A percentile compares a stretch with the other conserved stretches of the same genome.
phyloP scores from a whole-genome alignment of 2,113 vertebrate species.

The Felis chaus region DNA sequence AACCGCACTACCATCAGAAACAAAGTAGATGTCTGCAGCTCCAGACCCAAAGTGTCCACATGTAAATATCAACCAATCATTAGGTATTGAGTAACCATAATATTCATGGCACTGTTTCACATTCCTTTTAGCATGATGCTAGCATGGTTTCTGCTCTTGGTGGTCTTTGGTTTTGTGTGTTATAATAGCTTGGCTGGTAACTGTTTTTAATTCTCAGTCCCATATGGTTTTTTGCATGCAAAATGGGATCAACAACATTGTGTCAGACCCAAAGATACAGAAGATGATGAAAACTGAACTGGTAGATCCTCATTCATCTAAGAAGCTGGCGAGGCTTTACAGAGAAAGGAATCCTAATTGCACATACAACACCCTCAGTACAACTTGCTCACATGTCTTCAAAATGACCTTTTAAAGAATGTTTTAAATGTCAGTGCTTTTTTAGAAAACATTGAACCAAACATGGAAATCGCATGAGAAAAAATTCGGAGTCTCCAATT shows the following conservation, averaged over 20 bases:
- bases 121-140: conserved; percentile 59
- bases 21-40: conserved; percentile 12
- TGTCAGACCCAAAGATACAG: background rate
- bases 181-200: conserved; percentile 46
- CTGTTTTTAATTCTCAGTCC: conserved; percentile 48
- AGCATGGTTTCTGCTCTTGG: conserved; percentile 32
- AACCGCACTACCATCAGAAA: background rate
- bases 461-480: conserved; percentile 49
- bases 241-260: conserved; percentile 50
- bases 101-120: conserved; percentile 1
- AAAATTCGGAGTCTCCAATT: background rate
- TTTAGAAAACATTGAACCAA: conserved; percentile 60
- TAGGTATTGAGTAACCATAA: conserved; percentile 11
- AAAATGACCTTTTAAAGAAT: conserved; percentile 69
- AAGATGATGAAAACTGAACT: conserved; percentile 57
- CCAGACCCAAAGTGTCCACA: background rate
- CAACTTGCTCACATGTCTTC: conserved; percentile 46
- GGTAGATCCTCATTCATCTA: conserved; percentile 55
- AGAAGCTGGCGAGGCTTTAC: conserved; percentile 44
- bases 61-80: conserved; percentile 37
- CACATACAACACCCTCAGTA: background rate
- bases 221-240: conserved; percentile 54
- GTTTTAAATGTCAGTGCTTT: conserved; percentile 61
- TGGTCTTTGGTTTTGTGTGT: conserved; percentile 54
- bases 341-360: conserved; percentile 50